Base-by-base conservation (phyloP, 2,888 invertebrate species). In the Dolichomitus sp. region DNA sequence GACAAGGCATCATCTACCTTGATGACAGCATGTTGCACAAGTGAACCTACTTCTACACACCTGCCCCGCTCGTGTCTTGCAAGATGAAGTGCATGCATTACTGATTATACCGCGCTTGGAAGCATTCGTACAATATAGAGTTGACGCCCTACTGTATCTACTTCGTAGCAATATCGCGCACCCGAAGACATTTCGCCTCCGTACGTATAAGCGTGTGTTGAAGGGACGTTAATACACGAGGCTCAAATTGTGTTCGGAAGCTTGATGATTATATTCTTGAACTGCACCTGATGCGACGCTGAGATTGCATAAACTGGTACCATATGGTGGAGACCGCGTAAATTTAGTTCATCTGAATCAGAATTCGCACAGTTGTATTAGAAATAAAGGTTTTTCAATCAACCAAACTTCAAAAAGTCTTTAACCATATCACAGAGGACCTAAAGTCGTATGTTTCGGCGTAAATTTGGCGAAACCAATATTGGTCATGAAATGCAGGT, bases 21-120 rank as follows among this genome's bases (percentile, higher is more conserved):
- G 75, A 85, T 86, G 86, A 84, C 85, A 80, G 61, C 72, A 79
- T 57, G 66, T 74, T 78, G 75, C 37, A 37, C 61, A 19, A 61
- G 45, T 57, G 52, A 57, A 33, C 72, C 65, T 42, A 50, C 70
- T 76, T 54, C 52, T 57, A 59, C 54, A 45, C 59, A 33, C 42
- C 59, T 75, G 75, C 40, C 30, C 48, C 50, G 23, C 70, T 74
- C 70, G n/a, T 76, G 73, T 57, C 66, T 59, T 48, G 70, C 52
- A n/a, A 59, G 52, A 69, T 82, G 65, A 70, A 75, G 59, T 66
- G 59, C 42, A 61, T 61, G 73, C 81, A 70, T 74, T 74, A 78
- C 63, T 82, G 74, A 82, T 82, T 50, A 65, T 69, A 17, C 54
- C 33, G 42, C 45, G 54, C 69, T 30, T 74, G 30, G 12, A 12